A percentile compares a stretch with the other conserved stretches of the same genome.
Conservation (phyloP, 2,888 invertebrate species). For the Drosophila maculinotata region DNA sequence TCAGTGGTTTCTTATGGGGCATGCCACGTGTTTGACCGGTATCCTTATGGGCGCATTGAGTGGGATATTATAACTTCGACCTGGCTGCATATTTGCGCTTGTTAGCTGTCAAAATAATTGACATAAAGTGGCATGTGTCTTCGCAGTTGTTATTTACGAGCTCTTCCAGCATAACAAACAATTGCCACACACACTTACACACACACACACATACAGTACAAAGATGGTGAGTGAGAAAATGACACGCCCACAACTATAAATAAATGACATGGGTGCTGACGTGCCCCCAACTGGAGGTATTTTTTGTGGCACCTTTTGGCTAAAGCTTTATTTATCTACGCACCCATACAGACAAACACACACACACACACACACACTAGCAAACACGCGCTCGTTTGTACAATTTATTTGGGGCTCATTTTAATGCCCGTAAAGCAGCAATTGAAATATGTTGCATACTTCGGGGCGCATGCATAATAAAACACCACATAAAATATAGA, state of each 20-base stretch:
- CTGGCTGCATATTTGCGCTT: constrained; percentile 69
- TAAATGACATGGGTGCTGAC: constrained; percentile 65
- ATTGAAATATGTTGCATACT: constrained; percentile 58
- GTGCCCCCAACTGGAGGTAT: constrained; percentile 22
- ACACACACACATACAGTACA: neutral
- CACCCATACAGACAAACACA: constrained; percentile 4
- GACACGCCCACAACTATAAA: constrained; percentile 66
- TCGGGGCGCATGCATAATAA: constrained; percentile 52
- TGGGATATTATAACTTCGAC: constrained; percentile 59
- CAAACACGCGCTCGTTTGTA: constrained; percentile 7
- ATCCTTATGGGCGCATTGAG: constrained; percentile 33
- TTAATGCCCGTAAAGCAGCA: constrained; percentile 42
- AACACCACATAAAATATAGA: constrained; percentile 46
- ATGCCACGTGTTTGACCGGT: constrained; percentile 4
- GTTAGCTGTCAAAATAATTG: constrained; percentile 79
- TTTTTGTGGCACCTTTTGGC: constrained; percentile 36
- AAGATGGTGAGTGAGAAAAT: neutral
- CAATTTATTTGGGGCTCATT: constrained; percentile 54
- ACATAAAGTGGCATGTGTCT: constrained; percentile 78
- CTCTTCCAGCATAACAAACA: constrained; percentile 33
- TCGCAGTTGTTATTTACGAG: constrained; percentile 71
- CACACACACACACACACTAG: neutral
- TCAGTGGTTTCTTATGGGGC: neutral
- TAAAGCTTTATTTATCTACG: constrained; percentile 19
- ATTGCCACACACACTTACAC: constrained; percentile 6